Conservation (phyloP, 2,113 vertebrate species). For the Carassius auratus region DNA sequence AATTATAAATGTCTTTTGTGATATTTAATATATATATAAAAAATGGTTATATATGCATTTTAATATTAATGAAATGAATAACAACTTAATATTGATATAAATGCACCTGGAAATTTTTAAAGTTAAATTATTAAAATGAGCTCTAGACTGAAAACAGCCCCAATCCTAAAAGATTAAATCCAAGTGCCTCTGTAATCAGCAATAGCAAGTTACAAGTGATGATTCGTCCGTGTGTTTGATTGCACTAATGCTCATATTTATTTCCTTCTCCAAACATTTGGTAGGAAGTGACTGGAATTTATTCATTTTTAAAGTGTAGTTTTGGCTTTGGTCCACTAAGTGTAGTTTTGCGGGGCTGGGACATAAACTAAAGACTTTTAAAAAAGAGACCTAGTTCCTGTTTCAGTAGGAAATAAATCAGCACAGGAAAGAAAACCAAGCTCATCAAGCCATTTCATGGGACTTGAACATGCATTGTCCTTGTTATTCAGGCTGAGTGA, state of each 20-base stretch:
- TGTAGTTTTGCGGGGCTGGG: background rate
- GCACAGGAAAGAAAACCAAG: background rate
- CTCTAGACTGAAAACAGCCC: no score
- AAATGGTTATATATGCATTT: no score
- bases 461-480: background rate
- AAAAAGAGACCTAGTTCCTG: background rate
- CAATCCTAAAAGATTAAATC: no score
- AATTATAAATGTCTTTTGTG: no score
- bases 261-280: background rate
- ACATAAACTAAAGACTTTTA: background rate
- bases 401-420: background rate
- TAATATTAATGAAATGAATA: no score
- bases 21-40: no score
- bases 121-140: background rate
- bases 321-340: background rate
- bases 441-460: background rate
- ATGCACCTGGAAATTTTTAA: background rate
- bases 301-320: background rate
- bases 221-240: background rate
- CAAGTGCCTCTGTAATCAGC: background rate
- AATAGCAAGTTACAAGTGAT: background rate
- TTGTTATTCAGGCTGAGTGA: background rate
- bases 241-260: conserved; percentile 7
- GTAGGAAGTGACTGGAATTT: conserved; percentile 1
- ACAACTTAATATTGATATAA: no score